These are phyloP conservation scores for Lophotriccus pileatus DNA, from an alignment of 2,797 vertebrate genomes.

Conservation along the genomic window DNA sequence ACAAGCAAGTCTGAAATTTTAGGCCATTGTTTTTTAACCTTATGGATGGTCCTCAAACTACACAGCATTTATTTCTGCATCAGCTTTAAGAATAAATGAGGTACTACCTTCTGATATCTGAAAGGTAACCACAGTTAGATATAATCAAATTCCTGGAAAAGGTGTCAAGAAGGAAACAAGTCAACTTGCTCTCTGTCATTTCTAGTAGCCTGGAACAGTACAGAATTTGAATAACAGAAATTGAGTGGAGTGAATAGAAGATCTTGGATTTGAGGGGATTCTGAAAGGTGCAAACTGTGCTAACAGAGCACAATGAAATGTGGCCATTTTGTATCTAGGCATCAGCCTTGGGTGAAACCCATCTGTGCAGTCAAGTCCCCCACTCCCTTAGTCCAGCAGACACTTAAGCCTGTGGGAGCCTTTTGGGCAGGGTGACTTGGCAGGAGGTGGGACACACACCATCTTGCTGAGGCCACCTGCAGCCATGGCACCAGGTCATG, in stretches of 20 bases:
- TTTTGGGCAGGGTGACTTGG: background rate
- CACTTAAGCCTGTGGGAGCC: fast-evolving
- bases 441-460: background rate
- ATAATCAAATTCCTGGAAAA: background rate
- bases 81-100: background rate
- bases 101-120: background rate
- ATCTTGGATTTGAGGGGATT: background rate
- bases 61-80: background rate
- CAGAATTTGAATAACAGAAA: background rate
- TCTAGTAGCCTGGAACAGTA: background rate
- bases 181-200: background rate
- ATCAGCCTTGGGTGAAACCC: background rate
- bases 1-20: background rate
- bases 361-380: background rate
- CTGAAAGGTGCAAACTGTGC: background rate
- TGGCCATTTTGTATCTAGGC: background rate
- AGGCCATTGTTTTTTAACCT: background rate
- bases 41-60: background rate
- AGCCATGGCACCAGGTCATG: background rate
- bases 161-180: background rate
- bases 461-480: background rate
- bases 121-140: background rate
- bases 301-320: fast-evolving
- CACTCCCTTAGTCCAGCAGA: background rate
- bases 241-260: background rate